phyloP scores from a whole-genome alignment of 2,888 invertebrate species.

The Trissolcus brochymenae region DNA sequence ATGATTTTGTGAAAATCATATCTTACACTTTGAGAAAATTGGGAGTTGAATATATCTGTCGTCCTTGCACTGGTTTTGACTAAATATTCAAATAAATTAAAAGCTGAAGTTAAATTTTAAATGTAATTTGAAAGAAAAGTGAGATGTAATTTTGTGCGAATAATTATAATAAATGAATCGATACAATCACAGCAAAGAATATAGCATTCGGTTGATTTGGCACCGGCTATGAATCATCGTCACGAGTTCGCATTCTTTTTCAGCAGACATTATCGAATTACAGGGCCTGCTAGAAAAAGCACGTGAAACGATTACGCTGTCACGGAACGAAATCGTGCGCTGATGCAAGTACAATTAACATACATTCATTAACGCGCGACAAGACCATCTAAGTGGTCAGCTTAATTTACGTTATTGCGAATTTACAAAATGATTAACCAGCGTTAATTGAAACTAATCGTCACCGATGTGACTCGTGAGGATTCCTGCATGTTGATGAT shows the following conservation, averaged over 20 bases:
- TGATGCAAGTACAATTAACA: conserved; percentile 32
- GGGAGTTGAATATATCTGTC: too few species aligned
- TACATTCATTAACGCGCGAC: conserved; percentile 7
- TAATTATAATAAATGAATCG: too few species aligned
- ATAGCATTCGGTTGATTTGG: conserved; percentile 7
- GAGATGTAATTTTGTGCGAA: too few species aligned
- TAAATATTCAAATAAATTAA: too few species aligned
- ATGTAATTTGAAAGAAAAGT: too few species aligned
- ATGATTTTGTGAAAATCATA: too few species aligned
- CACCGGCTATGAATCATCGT: conserved; percentile 10
- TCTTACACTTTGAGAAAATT: too few species aligned
- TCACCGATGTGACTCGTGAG: background rate
- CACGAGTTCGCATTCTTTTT: conserved; percentile 1
- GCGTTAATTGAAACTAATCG: background rate
- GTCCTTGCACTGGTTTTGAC: too few species aligned
- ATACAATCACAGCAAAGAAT: too few species aligned
- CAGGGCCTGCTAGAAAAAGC: conserved; percentile 10
- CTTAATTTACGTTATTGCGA: conserved; percentile 8
- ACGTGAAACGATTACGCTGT: conserved; percentile 22
- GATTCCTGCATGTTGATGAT: background rate
- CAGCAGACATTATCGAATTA: conserved; percentile 12
- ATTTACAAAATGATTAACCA: conserved; percentile 14
- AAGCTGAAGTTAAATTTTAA: too few species aligned
- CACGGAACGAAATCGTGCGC: conserved; percentile 1
- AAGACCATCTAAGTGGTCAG: too few species aligned